Evolutionary conservation across 2,113 vertebrate species (phyloP).

Genomic region (Corythornis cristatus): DNA sequence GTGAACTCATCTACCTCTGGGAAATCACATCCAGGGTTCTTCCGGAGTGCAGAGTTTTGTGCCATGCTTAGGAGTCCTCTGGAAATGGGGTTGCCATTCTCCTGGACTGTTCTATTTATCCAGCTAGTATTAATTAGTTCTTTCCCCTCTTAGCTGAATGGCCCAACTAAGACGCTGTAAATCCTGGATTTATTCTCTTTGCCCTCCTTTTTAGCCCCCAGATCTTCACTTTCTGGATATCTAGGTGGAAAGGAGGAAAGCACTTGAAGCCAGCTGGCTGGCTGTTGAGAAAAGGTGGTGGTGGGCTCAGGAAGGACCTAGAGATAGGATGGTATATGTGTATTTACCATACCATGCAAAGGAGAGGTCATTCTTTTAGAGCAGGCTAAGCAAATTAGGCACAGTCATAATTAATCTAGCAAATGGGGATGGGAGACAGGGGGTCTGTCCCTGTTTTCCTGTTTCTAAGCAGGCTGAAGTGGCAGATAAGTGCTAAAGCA

Average conservation of each 20-base stretch:
- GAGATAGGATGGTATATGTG: neutral
- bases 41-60: neutral
- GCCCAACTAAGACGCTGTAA: neutral
- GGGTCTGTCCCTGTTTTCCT: neutral
- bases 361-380: neutral
- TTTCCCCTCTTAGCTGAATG: neutral
- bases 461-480: neutral
- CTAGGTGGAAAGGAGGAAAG: neutral
- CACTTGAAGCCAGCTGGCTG: neutral
- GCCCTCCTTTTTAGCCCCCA: neutral
- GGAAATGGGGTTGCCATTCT: neutral
- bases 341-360: neutral
- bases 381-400: neutral
- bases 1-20: neutral
- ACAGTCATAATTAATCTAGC: neutral
- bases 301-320: neutral
- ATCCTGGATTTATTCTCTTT: neutral
- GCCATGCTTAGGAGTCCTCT: neutral
- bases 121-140: neutral
- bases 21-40: neutral
- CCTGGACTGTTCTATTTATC: neutral
- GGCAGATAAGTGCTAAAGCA: neutral
- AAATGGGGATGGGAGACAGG: fast-evolving
- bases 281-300: neutral
- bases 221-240: neutral